Evolutionary conservation across 2,113 vertebrate species (phyloP).

Genomic region (Burhinus oedicnemus): DNA sequence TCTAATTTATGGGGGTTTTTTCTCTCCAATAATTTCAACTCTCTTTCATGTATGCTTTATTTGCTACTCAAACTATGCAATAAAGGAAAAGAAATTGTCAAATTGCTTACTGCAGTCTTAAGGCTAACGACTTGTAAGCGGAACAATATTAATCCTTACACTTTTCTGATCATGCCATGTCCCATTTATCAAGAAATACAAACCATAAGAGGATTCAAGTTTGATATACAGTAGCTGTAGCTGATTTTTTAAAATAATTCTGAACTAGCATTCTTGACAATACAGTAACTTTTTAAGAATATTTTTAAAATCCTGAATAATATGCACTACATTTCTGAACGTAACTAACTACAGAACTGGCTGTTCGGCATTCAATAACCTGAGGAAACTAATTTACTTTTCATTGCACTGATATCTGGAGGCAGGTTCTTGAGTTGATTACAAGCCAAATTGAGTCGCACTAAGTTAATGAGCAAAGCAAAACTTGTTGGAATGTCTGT

Average conservation of each 20-base stretch:
- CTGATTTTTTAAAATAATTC: background rate
- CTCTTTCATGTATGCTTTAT: background rate
- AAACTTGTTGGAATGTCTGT: constrained; percentile 80
- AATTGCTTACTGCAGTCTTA: background rate
- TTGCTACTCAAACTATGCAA: background rate
- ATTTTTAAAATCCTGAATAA: background rate
- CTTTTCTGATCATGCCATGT: background rate
- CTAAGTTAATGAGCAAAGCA: constrained; percentile 77
- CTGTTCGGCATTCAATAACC: background rate
- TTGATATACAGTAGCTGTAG: background rate
- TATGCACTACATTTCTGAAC: background rate
- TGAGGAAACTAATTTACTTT: constrained; percentile 76
- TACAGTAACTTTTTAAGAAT: background rate
- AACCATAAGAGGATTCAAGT: background rate
- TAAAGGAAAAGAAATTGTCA: background rate
- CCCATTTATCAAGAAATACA: background rate
- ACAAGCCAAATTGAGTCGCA: constrained; percentile 82
- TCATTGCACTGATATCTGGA: constrained; percentile 83
- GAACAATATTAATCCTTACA: background rate
- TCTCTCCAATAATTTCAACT: background rate
- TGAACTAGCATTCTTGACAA: background rate
- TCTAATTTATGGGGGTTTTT: background rate
- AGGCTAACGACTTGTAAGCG: background rate
- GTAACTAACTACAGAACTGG: background rate
- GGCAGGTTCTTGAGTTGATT: constrained; percentile 89